Evolutionary conservation across 2,797 vertebrate genomes (phyloP).

Genomic region (Crossoptilon crossoptilon): DNA sequence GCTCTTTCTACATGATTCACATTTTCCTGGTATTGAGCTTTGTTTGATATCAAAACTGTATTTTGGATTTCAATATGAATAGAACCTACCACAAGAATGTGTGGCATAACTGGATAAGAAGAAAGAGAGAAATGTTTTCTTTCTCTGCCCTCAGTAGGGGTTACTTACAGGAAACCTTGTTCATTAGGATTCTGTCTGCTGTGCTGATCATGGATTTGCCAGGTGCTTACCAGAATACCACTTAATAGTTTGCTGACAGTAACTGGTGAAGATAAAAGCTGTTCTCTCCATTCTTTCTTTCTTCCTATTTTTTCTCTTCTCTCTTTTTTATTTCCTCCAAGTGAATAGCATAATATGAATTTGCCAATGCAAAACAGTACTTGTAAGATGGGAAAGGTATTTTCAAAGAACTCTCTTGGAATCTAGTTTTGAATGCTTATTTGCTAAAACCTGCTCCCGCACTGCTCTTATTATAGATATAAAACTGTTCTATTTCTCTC

Average conservation of each 20-base stretch:
- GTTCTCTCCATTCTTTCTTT: not conserved
- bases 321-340: not conserved
- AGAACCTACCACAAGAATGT: not conserved
- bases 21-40: not conserved
- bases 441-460: not conserved
- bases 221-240: not conserved
- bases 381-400: not conserved
- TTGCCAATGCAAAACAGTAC: not conserved
- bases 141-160: not conserved
- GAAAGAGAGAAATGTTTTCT: not conserved
- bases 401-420: not conserved
- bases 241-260: not conserved
- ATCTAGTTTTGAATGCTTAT: not conserved
- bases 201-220: not conserved
- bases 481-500: not conserved
- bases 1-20: not conserved
- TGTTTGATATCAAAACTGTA: not conserved
- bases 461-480: not conserved
- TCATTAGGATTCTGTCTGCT: constrained; percentile 10
- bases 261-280: not conserved
- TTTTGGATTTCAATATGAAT: not conserved
- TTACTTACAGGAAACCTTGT: constrained; percentile 18
- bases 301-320: not conserved
- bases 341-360: not conserved
- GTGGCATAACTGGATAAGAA: not conserved